Base-by-base conservation (phyloP, 2,888 invertebrate species). In the Lepidocyrtinus sp. region DNA sequence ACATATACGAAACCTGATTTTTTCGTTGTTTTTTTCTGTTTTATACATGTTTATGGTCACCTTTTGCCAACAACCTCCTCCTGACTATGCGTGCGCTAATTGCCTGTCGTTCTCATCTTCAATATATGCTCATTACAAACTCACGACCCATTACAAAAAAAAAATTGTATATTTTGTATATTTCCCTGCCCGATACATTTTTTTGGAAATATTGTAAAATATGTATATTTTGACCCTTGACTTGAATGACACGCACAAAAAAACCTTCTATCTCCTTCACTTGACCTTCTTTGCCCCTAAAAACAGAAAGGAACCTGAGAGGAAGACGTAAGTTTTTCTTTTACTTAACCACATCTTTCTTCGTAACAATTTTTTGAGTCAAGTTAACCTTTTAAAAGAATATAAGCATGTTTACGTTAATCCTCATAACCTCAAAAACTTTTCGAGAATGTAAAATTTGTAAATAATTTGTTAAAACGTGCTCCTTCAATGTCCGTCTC, bases 231-330 rank as follows among this genome's bases (percentile, higher is more conserved):
- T 79, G 73, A 79, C 72, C 78, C 70, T n/a, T 68, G 63, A 72
- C 75, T 73, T 70, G 36, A 36, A 36, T 36, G 36, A 36, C 36
- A 36, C 36, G 36, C 36, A 36, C 36, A 36, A 36, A 36, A 36
- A 36, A 36, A 73, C 78, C 36, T 62, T 78, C 65, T 69, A 19
- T 46, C 75, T 50, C 67, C 62, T 69, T 77, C 65, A 64, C 64
- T 69, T 36, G 36, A 36, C 36, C 36, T n/a, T 36, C 36, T 36
- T 36, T 36, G 70, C 71, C 70, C 73, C 62, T 63, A 5, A 75
- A 80, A 80, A 81, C 84, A 85, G 82, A 83, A 83, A 80, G 81
- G 83, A 86, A 82, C 86, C 86, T 76, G 84, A 83, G 77, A 83
- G 75, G 79, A 84, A 82, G 78, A 82, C 85, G 85, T 84, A 84